A percentile compares a stretch with the other conserved stretches of the same genome.
phyloP scores from a whole-genome alignment of 2,797 vertebrate species.

The Melanotaenia pygmaea region DNA sequence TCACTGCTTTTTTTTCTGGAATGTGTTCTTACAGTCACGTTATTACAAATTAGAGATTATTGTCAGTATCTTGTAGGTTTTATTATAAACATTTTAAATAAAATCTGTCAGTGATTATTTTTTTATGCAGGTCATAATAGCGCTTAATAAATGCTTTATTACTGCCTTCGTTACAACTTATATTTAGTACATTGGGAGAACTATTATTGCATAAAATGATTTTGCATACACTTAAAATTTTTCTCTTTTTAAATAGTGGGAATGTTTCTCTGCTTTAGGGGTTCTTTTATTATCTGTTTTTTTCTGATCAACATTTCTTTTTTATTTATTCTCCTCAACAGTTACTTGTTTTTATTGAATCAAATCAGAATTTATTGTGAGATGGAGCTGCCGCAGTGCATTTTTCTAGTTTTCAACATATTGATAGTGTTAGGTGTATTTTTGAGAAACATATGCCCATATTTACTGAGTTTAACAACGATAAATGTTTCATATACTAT shows the following conservation, averaged over 20 bases:
- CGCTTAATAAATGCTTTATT: slow-evolving; percentile 6
- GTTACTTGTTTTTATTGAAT: neutral
- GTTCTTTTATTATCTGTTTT: neutral
- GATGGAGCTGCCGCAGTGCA: neutral
- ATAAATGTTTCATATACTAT: neutral
- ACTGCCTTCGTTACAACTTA: slow-evolving; percentile 13
- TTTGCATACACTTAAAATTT: neutral
- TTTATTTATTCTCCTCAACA: neutral
- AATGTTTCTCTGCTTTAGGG: slow-evolving; percentile 7
- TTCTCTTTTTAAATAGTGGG: too few relatives aligned
- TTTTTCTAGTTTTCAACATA: neutral
- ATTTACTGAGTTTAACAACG: neutral
- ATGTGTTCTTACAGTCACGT: neutral
- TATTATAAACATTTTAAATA: slow-evolving; percentile 12
- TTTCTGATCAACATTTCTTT: neutral
- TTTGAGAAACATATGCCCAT: neutral
- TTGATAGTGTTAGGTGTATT: neutral
- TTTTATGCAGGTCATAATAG: neutral
- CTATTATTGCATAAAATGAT: neutral
- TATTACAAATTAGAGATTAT: neutral
- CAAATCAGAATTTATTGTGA: neutral
- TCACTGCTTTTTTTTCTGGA: slow-evolving; percentile 7
- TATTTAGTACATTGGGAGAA: neutral
- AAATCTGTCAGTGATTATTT: slow-evolving; percentile 34
- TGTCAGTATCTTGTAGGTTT: slow-evolving; percentile 31